These are phyloP conservation scores for Poeciliopsis occidentalis DNA, from an alignment of 2,113 vertebrate genomes.

Conservation along the genomic window DNA sequence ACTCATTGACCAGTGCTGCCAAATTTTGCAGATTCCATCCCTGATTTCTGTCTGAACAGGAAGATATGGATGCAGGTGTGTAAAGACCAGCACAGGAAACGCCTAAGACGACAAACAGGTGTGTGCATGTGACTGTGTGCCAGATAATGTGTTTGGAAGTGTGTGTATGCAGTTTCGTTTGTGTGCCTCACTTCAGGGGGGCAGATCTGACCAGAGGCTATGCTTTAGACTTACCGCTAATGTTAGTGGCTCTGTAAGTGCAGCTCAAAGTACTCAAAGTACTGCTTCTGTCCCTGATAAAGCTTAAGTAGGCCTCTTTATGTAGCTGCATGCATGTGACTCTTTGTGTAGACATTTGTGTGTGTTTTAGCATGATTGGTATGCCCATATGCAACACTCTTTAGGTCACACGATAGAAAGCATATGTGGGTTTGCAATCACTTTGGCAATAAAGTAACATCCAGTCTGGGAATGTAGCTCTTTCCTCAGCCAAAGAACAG, in stretches of 20 bases:
- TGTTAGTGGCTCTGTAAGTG: conserved; percentile 61
- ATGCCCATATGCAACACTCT: conserved; percentile 1
- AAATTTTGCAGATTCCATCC: conserved; percentile 46
- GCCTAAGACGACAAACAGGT: conserved; percentile 49
- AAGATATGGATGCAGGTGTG: conserved; percentile 50
- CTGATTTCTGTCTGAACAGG: conserved; percentile 29
- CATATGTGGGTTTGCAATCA: conserved; percentile 1
- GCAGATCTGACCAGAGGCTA: conserved; percentile 34
- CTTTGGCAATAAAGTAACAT: conserved; percentile 25
- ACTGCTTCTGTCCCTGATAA: conserved; percentile 51
- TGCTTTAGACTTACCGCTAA: conserved; percentile 64
- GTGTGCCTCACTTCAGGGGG: conserved; percentile 19
- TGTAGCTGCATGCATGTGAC: conserved; percentile 17
- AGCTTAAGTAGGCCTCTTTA: conserved; percentile 34
- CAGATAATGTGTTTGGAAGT: conserved; percentile 18
- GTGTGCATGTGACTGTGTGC: conserved; percentile 32
- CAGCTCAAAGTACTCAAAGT: conserved; percentile 49
- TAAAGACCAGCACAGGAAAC: conserved; percentile 40
- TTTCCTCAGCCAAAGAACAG: conserved; percentile 29
- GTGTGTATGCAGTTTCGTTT: conserved; percentile 6
- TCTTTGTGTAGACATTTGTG: conserved; percentile 12
- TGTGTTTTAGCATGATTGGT: conserved; percentile 7
- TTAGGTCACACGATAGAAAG: conserved; percentile 8
- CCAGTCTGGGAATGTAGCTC: conserved; percentile 47
- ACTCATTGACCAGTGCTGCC: neutral